phyloP scores from a whole-genome alignment of 2,113 vertebrate genomes.

The Siniperca knerii region DNA sequence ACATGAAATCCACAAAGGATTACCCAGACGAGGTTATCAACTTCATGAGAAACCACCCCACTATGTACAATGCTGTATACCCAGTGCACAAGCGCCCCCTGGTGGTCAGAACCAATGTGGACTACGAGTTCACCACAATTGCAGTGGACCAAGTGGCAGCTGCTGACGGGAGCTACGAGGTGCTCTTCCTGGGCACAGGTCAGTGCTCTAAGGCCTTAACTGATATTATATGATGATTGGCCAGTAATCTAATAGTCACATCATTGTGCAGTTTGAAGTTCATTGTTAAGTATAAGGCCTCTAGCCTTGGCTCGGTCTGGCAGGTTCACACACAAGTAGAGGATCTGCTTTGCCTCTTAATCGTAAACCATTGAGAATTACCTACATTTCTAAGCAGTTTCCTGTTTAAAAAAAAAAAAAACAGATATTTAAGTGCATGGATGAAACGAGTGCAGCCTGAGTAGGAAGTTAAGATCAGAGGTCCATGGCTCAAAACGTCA shows the following conservation, averaged over 20 bases:
- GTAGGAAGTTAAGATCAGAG: not conserved
- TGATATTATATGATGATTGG: constrained; percentile 2
- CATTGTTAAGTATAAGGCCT: not conserved
- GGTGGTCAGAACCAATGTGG: constrained; percentile 94
- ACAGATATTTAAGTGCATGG: not conserved
- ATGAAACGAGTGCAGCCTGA: not conserved
- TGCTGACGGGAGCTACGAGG: constrained; percentile 97
- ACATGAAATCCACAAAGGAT: constrained; percentile 99
- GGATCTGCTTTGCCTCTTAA: not conserved
- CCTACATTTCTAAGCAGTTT: not conserved
- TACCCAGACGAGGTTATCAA: constrained; percentile 99
- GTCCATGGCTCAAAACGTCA: not conserved
- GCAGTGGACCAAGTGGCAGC: constrained; percentile 98
- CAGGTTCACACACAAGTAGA: not conserved
- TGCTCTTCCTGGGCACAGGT: constrained; percentile 99
- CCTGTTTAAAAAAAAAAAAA: not conserved
- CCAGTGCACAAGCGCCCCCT: constrained; percentile 96
- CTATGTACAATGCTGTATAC: constrained; percentile 96
- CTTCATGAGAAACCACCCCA: constrained; percentile 97
- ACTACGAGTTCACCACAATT: constrained; percentile 97
- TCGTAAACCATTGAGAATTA: no score
- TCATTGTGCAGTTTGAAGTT: not conserved
- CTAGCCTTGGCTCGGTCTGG: not conserved
- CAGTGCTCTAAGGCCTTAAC: constrained; percentile 20
- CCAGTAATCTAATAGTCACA: not conserved